Evolutionary conservation across 2,888 invertebrate genomes (phyloP).

Genomic region (Hemistola chrysoprasaria): DNA sequence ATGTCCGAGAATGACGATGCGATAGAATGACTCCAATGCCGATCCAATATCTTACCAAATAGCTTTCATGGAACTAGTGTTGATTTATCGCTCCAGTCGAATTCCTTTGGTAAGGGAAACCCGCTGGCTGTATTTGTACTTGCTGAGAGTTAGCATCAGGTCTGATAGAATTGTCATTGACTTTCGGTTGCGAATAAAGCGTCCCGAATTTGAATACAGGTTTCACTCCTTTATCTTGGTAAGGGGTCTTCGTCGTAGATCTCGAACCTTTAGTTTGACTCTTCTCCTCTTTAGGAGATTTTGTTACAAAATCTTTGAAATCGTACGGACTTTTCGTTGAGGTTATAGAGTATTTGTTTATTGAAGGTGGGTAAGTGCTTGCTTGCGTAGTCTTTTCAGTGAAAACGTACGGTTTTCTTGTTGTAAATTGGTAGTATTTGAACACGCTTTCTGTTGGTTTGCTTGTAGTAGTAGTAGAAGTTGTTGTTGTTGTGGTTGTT

Average conservation of each 20-base stretch:
- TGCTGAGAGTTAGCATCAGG: slow-evolving; percentile 76
- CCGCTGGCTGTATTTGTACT: slow-evolving; percentile 73
- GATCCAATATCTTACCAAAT: slow-evolving; percentile 66
- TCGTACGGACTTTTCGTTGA: slow-evolving; percentile 82
- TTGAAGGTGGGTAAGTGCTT: slow-evolving; percentile 47
- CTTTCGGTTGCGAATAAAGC: slow-evolving; percentile 68
- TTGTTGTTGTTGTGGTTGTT: slow-evolving; percentile 38
- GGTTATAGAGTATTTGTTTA: slow-evolving; percentile 69
- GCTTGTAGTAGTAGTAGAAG: slow-evolving; percentile 37
- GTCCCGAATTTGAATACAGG: slow-evolving; percentile 74
- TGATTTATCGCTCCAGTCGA: slow-evolving; percentile 55
- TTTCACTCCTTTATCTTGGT: slow-evolving; percentile 61
- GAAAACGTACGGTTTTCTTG: slow-evolving; percentile 44
- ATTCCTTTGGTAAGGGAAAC: slow-evolving; percentile 68
- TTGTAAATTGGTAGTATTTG: slow-evolving; percentile 51
- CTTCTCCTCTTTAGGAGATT: slow-evolving; percentile 42
- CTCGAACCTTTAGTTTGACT: slow-evolving; percentile 49
- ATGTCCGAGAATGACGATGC: slow-evolving; percentile 37
- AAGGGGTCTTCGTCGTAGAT: slow-evolving; percentile 80
- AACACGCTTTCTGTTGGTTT: slow-evolving; percentile 41
- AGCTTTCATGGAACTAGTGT: slow-evolving; percentile 64
- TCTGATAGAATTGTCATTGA: slow-evolving; percentile 71
- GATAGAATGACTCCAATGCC: slow-evolving; percentile 49
- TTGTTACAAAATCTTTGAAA: slow-evolving; percentile 71
- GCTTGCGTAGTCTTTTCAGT: slow-evolving; percentile 53